These are phyloP conservation scores for Istiophorus platypterus DNA, from an alignment of 2,113 vertebrate genomes.

Conservation along the genomic window DNA sequence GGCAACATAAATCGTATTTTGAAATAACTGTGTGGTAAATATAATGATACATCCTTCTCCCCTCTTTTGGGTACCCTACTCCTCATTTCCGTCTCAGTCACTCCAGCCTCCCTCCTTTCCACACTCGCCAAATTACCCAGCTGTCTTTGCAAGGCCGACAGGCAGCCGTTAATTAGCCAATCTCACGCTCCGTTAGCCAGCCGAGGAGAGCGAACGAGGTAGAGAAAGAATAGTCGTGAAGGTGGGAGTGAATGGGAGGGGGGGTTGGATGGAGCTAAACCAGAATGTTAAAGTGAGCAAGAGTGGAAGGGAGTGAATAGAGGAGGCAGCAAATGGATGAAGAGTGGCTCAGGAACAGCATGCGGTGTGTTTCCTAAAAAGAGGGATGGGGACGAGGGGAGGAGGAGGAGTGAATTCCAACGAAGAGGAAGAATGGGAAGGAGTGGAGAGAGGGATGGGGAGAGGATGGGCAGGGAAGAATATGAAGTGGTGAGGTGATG, in stretches of 20 bases:
- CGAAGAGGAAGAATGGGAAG: constrained; percentile 26
- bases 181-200: constrained; percentile 82
- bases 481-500: constrained; percentile 39
- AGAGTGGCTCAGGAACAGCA: constrained; percentile 53
- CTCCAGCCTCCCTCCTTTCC: constrained; percentile 31
- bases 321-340: constrained; percentile 56
- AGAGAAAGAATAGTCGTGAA: constrained; percentile 65
- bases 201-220: constrained; percentile 71
- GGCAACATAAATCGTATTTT: constrained; percentile 9
- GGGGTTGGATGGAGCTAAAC: constrained; percentile 52
- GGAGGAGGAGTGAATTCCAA: constrained; percentile 19
- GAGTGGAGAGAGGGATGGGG: constrained; percentile 26
- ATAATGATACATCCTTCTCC: constrained; percentile 6
- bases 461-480: not conserved
- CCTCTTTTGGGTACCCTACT: constrained; percentile 33
- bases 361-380: constrained; percentile 63
- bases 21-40: constrained; percentile 32
- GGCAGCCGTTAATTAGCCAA: constrained; percentile 83
- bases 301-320: constrained; percentile 68
- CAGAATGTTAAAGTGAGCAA: constrained; percentile 67
- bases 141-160: constrained; percentile 79
- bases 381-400: constrained; percentile 26
- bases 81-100: constrained; percentile 38
- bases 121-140: constrained; percentile 79
- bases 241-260: constrained; percentile 24